Evolutionary conservation across 2,888 invertebrate genomes (phyloP), one percentile per base, ranked within the genome.

Genomic region (Nesidiocoris tenuis): DNA sequence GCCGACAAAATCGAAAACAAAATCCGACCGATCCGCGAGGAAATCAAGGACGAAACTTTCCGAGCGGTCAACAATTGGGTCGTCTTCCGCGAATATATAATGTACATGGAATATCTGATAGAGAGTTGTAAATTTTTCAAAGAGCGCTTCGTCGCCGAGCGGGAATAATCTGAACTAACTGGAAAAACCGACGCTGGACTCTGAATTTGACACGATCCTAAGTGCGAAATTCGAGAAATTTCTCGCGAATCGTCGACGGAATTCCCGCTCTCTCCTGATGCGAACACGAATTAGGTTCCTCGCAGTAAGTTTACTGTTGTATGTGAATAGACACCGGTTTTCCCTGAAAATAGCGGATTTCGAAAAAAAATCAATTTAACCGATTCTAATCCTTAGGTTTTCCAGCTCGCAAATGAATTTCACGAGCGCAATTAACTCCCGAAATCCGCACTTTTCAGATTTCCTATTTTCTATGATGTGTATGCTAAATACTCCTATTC

Each of bases 81-180:
- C 77, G 88, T 90, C 79, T 86, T 87, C 81, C 83, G 88, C 64
- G 89, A 90, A 80, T 89, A 88, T 83, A 86, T 89, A 84, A 87
- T 87, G 81, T 85, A 86, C 2, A 84, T 90, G 61, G 86, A 89
- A 79, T 89, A 87, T 83, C 84, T 88, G 68, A 82, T 84, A 17
- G 83, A 88, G 78, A 85, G 87, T 74, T 85, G 87, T 81, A 83
- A 85, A 57, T 83, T 86, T 78, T 80, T 85, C 74, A 81, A 81
- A 63, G 25, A 65, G 25, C 63, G 22, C 19, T 63, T 9, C 23
- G 5, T 39, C 5, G 5, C 39, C 39, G 39, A 39, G 12, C 12
- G 5, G 5, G 39, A 39, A 12, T 39, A n/a, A n/a, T n/a, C n/a
- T n/a, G n/a, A n/a, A n/a, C n/a, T n/a, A n/a, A n/a, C n/a, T n/a